Evolutionary conservation across 1,140 invertebrate species (phyloP), one percentile per base, ranked within the genome.

Genomic region (Neotoxoptera formosana): DNA sequence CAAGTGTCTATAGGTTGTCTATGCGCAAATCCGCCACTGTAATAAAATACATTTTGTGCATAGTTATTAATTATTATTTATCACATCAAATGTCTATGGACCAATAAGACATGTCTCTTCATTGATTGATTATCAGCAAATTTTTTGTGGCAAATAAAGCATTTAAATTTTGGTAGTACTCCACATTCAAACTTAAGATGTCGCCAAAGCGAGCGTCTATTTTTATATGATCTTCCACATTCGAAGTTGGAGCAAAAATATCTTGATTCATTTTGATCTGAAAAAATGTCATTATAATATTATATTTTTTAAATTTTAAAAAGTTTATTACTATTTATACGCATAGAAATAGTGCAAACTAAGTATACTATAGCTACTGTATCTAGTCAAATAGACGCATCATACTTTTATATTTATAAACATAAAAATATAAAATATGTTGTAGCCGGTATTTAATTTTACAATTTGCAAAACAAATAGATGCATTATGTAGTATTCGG

Each of bases 201-300:
- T 88, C 89, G 76, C 30, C 41, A 67, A 21, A 94, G 53, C 94
- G 96, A 96, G 48, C 95, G 95, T 76, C 95, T 95, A 34, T 95
- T 94, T 34, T 95, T 94, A 94, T 95, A 95, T 47, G 94, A 94
- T 90, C 94, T 94, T 53, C 95, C 95, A 93, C 95, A 95, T 41
- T 41, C 41, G 67, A 94, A 48, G 20, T 94, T 94, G n/a, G 84
- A 84, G n/a, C 93, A 94, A 67, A 34, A 90, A 87, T 60, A 91
- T 86, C 95, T 95, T 17, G 95, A 94, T 17, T 47, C 84, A n/a
- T 76, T 34, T 41, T 41, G 36, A 45, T 30, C 84, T 86, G 84
- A 47, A 86, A 84, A 84, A n/a, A 76, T 76, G 1, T n/a, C 30
- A 76, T 76, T n/a, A n/a, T n/a, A 76, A n/a, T 76, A 76, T 4